phyloP scores from a whole-genome alignment of 2,888 invertebrate species.

The Eristalis arbustorum region DNA sequence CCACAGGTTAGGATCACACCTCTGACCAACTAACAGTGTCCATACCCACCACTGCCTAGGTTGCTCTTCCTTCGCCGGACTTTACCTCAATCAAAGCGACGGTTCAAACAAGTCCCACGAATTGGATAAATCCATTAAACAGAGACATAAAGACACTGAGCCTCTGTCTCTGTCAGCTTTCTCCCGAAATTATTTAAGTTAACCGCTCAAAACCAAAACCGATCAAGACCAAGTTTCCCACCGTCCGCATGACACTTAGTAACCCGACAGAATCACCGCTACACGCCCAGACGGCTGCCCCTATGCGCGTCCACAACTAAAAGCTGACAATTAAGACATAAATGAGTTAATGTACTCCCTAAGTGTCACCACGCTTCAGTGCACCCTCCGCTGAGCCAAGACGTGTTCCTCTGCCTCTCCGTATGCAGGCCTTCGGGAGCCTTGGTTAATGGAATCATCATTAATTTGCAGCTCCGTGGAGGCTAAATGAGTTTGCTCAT shows the following conservation, averaged over 20 bases:
- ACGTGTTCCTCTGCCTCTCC: background rate
- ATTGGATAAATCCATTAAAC: no score
- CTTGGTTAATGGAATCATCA: slow-evolving; percentile 18
- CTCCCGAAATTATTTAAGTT: no score
- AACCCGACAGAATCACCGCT: background rate
- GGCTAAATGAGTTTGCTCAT: slow-evolving; percentile 30
- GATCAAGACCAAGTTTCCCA: no score
- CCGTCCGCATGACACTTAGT: background rate
- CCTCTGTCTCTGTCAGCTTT: no score
- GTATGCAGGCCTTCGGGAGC: background rate
- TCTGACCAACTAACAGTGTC: no score
- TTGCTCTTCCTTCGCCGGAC: no score
- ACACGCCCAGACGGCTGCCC: background rate
- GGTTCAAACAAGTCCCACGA: no score
- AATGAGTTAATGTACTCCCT: background rate
- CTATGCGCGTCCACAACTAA: background rate
- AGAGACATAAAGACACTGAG: no score
- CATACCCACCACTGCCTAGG: no score
- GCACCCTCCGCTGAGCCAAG: background rate
- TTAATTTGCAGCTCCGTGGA: slow-evolving; percentile 12
- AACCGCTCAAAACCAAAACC: no score
- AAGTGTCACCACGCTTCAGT: background rate
- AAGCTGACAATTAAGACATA: background rate
- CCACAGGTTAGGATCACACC: no score
- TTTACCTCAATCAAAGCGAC: no score